A percentile compares a stretch with the other conserved stretches of the same genome.
Evolutionary conservation across 2,797 vertebrate genomes (phyloP).

Genomic region (Clarias platycephalus): DNA sequence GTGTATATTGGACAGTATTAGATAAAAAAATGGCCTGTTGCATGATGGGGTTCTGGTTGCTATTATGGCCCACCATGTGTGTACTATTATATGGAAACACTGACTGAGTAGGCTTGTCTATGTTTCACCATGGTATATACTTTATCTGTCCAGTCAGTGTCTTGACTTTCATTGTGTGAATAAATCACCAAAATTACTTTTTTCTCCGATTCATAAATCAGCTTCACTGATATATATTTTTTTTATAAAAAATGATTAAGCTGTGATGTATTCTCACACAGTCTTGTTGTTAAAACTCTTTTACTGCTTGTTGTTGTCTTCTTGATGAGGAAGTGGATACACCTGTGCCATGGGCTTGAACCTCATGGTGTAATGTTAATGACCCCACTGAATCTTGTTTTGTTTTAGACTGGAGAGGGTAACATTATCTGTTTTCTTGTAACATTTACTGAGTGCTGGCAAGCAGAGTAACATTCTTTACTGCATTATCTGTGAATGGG

Average conservation of each 20-base stretch:
- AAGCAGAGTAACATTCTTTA: neutral
- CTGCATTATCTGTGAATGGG: neutral
- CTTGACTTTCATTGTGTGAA: neutral
- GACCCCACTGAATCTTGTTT: neutral
- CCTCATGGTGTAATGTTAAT: neutral
- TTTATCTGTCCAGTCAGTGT: neutral
- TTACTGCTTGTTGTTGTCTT: neutral
- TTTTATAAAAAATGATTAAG: neutral
- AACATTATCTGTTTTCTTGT: neutral
- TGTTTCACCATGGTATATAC: neutral
- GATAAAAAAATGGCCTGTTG: too few relatives aligned
- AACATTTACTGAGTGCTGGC: neutral
- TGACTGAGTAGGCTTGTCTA: neutral
- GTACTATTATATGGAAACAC: too few relatives aligned
- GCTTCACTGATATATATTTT: neutral
- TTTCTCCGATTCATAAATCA: too few relatives aligned
- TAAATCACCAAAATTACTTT: neutral
- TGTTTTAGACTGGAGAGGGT: too few relatives aligned
- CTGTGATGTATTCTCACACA: neutral
- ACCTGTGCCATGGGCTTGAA: neutral
- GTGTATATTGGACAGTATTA: too few relatives aligned
- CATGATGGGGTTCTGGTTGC: too few relatives aligned
- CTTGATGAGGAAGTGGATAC: neutral
- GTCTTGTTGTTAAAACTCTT: neutral
- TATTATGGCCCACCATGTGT: too few relatives aligned